Evolutionary conservation across 2,888 invertebrate species (phyloP).

Genomic region (Noctua fimbriata): DNA sequence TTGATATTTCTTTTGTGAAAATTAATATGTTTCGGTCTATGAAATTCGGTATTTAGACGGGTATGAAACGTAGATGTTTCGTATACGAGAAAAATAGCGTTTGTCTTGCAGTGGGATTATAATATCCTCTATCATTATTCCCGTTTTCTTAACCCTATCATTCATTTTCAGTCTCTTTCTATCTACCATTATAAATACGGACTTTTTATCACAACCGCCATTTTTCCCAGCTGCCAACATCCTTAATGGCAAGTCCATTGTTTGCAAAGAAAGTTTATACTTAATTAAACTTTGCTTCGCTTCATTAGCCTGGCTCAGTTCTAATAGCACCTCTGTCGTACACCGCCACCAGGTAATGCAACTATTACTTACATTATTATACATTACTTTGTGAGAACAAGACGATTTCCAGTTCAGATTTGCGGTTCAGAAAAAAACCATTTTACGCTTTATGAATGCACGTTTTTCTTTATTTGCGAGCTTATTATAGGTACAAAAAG

Average conservation of each 20-base stretch:
- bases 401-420: not conserved
- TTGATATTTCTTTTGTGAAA: not conserved
- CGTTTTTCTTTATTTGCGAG: not conserved
- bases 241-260: constrained; percentile 35
- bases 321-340: constrained; percentile 45
- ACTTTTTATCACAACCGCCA: constrained; percentile 17
- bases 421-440: not conserved
- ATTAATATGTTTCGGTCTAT: not conserved
- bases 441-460: not conserved
- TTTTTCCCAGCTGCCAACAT: constrained; percentile 23
- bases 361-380: constrained; percentile 38
- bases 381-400: constrained; percentile 17
- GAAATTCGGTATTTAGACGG: not conserved
- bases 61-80: not conserved
- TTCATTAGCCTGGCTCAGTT: constrained; percentile 52
- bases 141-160: not conserved
- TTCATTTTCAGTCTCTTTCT: not conserved
- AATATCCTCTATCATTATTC: not conserved
- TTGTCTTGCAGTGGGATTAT: not conserved
- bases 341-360: constrained; percentile 36
- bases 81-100: not conserved
- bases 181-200: not conserved
- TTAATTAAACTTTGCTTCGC: constrained; percentile 52
- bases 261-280: constrained; percentile 40
- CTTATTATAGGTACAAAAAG: not conserved